Evolutionary conservation across 2,888 invertebrate genomes (phyloP), one percentile per base, ranked within the genome.

Genomic region (Polietes domitor): DNA sequence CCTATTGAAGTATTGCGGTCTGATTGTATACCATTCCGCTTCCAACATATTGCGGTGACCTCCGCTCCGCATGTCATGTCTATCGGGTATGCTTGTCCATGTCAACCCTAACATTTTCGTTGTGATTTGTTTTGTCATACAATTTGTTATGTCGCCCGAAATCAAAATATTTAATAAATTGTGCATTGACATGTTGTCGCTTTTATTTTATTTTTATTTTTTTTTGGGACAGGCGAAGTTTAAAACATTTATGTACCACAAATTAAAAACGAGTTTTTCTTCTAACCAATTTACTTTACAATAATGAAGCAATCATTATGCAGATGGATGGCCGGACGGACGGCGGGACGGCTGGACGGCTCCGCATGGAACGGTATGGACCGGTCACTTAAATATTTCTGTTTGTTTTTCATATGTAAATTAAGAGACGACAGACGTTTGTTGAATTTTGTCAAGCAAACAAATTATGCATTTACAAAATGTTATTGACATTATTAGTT

Each of bases 401-500:
- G 68, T 68, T 68, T 68, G 37, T 24, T 41, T 68, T 43, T 15
- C 21, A 68, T 68, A 68, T 68, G 41, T 43, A 68, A 68, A 68
- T 68, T 43, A 32, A 32, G 15, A n/a, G 28, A 24, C 41, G 41
- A 43, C 2, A 2, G 58, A 47, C 41, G 43, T 65, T 21, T 21
- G 41, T 37, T 65, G 32, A 6, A 65, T 37, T 41, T 41, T 68
- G 41, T 68, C 12, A n/a, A 37, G 15, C 37, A 37, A 37, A 43
- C 41, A 77, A 68, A 28, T 37, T 24, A 77, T 70, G 43, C 28
- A 43, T 55, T 58, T 43, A 53, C 41, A 58, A 70, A 77, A 68
- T 28, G 26, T 15, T 77, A 77, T 68, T 77, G 77, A 77, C 77
- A 77, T 70, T 77, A 70, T 70, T 68, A 43, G 68, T 55, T 58